phyloP scores from a whole-genome alignment of 2,113 vertebrate genomes.

The Phodopus roborovskii region DNA sequence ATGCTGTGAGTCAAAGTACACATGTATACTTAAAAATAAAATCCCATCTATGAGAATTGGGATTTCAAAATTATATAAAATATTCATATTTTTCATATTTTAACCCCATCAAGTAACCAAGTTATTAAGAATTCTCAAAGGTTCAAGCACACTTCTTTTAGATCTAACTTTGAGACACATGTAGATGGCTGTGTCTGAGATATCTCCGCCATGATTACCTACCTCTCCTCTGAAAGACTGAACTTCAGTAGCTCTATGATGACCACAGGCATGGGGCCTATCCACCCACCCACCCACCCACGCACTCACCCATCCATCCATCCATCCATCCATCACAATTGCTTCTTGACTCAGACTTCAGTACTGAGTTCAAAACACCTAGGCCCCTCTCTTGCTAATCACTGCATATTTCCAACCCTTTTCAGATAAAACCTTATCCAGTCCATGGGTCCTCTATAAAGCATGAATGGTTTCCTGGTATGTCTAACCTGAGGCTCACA shows the following conservation, averaged over 20 bases:
- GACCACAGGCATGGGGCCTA: too few relatives aligned
- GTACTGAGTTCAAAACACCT: not conserved
- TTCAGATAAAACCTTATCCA: not conserved
- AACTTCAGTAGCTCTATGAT: not conserved
- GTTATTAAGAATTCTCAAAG: not conserved
- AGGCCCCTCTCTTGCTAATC: not conserved
- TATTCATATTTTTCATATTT: not conserved
- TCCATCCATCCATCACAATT: too few relatives aligned
- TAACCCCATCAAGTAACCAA: not conserved
- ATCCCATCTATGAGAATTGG: not conserved
- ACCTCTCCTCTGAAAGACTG: not conserved
- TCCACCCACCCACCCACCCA: not conserved
- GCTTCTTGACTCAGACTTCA: not conserved
- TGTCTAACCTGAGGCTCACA: not conserved
- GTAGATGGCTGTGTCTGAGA: not conserved
- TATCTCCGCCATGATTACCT: not conserved
- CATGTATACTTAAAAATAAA: not conserved
- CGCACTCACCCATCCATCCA: too few relatives aligned
- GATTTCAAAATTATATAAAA: not conserved
- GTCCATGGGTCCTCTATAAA: not conserved
- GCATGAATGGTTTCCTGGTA: not conserved
- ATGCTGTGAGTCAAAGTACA: not conserved
- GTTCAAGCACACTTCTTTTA: not conserved
- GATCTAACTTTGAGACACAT: not conserved
- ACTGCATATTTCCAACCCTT: too few relatives aligned